Evolutionary conservation across 2,113 vertebrate genomes (phyloP).

Genomic region (Dipodomys spectabilis): DNA sequence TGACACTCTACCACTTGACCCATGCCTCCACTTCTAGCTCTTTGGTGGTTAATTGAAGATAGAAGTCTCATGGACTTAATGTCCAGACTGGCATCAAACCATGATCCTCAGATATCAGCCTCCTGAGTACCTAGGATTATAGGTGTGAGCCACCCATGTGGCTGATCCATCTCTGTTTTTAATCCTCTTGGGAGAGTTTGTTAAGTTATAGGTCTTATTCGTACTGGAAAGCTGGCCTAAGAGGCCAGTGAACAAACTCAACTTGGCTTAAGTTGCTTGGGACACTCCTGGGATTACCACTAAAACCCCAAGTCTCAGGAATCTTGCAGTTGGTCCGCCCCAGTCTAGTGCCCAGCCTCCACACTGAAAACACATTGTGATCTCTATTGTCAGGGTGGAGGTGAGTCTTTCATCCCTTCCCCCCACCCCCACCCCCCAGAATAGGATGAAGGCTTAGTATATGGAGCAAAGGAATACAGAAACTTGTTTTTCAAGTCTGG

Average conservation of each 20-base stretch:
- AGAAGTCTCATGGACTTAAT: no score
- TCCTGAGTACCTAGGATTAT: no score
- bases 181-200: background rate
- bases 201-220: background rate
- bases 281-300: background rate
- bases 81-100: no score
- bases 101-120: no score
- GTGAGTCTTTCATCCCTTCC: background rate
- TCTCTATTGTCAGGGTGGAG: background rate
- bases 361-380: background rate
- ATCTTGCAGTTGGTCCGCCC: background rate
- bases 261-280: background rate
- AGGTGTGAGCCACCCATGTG: no score
- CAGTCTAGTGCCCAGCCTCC: background rate
- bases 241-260: background rate
- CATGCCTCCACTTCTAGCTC: no score
- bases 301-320: background rate
- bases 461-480: background rate
- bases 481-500: conserved; percentile 55
- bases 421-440: background rate
- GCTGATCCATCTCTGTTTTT: background rate
- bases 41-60: no score
- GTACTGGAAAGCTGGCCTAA: background rate
- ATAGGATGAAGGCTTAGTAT: background rate
- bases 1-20: no score